These are phyloP conservation scores for Salarias fasciatus DNA, from an alignment of 2,797 vertebrate genomes.

Conservation along the genomic window DNA sequence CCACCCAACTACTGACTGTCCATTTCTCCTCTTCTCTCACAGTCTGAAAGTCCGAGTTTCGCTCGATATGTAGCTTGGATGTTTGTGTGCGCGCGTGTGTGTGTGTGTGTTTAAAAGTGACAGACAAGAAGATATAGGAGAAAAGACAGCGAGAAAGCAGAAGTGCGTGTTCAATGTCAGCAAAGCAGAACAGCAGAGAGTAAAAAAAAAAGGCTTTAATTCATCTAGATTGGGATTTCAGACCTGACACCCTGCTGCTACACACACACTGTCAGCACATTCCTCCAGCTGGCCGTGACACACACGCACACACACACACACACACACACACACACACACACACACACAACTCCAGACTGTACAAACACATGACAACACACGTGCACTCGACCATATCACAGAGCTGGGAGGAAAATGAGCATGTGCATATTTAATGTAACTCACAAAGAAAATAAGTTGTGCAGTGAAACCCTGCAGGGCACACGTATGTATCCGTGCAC, in stretches of 20 bases:
- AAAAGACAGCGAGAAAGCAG: constrained; percentile 7
- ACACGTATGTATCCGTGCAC: constrained; percentile 23
- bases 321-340: constrained; percentile 26
- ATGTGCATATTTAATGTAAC: constrained; percentile 52
- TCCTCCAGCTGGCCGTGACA: constrained; percentile 40
- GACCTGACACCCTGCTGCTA: constrained; percentile 54
- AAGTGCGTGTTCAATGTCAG: constrained; percentile 27
- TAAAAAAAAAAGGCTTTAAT: constrained; percentile 48
- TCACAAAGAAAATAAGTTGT: constrained; percentile 45
- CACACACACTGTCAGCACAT: constrained; percentile 65
- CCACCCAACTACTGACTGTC: too few species aligned
- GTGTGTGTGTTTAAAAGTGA: constrained; percentile 5
- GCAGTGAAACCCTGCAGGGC: constrained; percentile 26
- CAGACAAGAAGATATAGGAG: constrained; percentile 5
- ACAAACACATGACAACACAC: constrained; percentile 43
- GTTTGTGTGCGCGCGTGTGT: neutral
- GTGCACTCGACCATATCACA: constrained; percentile 6
- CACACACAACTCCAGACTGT: constrained; percentile 19
- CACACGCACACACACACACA: constrained; percentile 24
- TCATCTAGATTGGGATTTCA: constrained; percentile 68
- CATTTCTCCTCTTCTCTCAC: too few species aligned
- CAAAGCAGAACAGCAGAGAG: constrained; percentile 40
- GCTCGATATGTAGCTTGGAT: too few species aligned
- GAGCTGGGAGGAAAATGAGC: constrained; percentile 26
- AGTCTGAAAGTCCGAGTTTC: too few species aligned